Evolutionary conservation across 2,113 vertebrate genomes (phyloP).

Genomic region (Leucopsar rothschildi): DNA sequence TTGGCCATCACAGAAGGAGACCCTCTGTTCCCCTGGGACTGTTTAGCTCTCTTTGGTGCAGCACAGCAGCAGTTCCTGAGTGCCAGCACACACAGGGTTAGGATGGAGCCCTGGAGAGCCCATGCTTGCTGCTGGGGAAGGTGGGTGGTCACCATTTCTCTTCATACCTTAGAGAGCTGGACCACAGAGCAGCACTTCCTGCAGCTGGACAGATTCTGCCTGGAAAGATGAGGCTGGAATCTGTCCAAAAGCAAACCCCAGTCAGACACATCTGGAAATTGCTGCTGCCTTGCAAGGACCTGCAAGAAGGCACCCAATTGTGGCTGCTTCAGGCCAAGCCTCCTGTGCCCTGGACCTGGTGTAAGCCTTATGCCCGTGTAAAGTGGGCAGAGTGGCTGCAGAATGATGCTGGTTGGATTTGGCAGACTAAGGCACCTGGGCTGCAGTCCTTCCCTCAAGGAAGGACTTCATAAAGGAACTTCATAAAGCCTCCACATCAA

Average conservation of each 20-base stretch:
- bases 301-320: neutral
- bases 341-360: neutral
- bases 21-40: neutral
- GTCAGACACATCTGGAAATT: neutral
- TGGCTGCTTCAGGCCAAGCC: neutral
- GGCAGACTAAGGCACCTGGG: neutral
- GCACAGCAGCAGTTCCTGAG: neutral
- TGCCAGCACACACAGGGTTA: neutral
- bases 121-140: accelerated
- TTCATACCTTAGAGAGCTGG: neutral
- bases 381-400: neutral
- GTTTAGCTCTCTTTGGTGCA: neutral
- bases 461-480: neutral
- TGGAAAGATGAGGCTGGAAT: neutral
- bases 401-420: neutral
- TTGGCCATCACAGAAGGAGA: neutral
- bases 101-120: neutral
- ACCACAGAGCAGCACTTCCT: neutral
- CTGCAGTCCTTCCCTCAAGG: neutral
- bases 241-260: neutral
- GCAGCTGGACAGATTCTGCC: neutral
- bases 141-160: neutral
- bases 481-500: neutral
- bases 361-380: neutral
- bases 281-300: neutral